Percentiles rank a stretch among this genome's conserved stretches.
These are phyloP conservation scores for Tauraco hartlaubi DNA, from an alignment of 2,797 vertebrate species.

Conservation along the genomic window DNA sequence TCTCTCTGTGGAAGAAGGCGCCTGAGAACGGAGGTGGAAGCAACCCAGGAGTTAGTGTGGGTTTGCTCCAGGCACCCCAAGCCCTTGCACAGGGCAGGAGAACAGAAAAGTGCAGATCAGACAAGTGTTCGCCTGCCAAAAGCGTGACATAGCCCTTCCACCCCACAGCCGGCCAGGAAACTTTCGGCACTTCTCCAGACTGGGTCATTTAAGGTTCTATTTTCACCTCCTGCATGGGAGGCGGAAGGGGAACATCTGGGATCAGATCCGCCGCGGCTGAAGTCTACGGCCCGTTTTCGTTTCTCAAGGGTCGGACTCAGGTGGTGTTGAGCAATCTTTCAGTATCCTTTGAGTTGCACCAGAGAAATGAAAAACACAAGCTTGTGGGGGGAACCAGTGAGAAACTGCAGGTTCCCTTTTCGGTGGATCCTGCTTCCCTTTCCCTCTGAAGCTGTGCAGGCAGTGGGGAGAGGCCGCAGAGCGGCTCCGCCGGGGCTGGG, in stretches of 20 bases:
- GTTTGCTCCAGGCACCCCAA: not conserved
- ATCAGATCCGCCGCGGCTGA: not conserved
- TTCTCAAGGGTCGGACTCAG: conserved; percentile 5
- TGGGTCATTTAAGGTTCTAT: rapidly evolving
- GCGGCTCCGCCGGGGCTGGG: rapidly evolving
- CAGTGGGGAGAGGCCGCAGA: not conserved
- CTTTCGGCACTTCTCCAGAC: rapidly evolving
- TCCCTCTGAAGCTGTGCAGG: not conserved
- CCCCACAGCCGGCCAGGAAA: not conserved
- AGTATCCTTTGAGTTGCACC: not conserved
- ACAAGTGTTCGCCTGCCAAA: rapidly evolving
- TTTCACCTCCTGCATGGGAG: not conserved
- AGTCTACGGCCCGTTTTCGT: not conserved
- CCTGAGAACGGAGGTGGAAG: not conserved
- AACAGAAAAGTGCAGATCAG: not conserved
- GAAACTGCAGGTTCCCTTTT: conserved; percentile 38
- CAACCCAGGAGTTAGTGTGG: not conserved
- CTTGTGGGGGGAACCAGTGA: not conserved
- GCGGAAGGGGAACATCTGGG: not conserved
- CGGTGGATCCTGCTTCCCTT: conserved; percentile 1
- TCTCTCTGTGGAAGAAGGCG: not conserved
- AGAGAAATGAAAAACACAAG: conserved; percentile 51
- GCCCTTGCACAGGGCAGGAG: not conserved
- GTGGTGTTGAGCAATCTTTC: not conserved
- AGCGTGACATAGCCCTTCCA: not conserved